Evolutionary conservation across 2,113 vertebrate species (phyloP).

Genomic region (Callorhinus ursinus): DNA sequence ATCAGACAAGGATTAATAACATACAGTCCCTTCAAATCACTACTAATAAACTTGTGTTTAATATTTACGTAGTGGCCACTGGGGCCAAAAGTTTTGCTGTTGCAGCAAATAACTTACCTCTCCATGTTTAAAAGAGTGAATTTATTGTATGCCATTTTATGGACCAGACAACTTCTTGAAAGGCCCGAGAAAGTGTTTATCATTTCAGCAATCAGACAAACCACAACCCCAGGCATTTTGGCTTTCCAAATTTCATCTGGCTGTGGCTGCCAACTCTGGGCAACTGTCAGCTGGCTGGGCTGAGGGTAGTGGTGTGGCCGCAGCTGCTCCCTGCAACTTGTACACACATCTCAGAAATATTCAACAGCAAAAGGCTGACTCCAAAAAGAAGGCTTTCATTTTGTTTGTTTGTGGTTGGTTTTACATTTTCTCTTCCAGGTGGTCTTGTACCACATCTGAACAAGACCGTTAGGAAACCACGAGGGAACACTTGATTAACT

Average conservation of each 20-base stretch:
- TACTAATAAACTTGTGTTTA: background rate
- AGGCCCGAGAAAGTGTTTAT: background rate
- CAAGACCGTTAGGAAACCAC: background rate
- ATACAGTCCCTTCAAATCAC: background rate
- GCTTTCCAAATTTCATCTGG: background rate
- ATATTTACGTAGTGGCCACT: background rate
- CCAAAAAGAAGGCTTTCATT: background rate
- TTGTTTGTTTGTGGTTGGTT: background rate
- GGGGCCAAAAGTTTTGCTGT: background rate
- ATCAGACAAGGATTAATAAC: background rate
- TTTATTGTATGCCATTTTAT: background rate
- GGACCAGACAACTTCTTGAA: background rate
- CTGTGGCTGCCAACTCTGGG: background rate
- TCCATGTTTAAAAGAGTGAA: background rate
- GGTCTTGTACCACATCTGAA: background rate
- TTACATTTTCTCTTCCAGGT: background rate
- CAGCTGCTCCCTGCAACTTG: slow-evolving; percentile 60
- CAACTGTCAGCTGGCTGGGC: slow-evolving; percentile 46
- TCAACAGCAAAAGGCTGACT: background rate
- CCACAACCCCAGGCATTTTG: background rate
- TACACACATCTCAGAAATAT: background rate
- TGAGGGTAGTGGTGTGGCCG: background rate
- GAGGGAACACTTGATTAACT: background rate
- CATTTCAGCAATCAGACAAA: background rate
- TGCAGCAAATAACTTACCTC: background rate